phyloP scores from a whole-genome alignment of 2,113 vertebrate species.

The Pontoporia blainvillei region DNA sequence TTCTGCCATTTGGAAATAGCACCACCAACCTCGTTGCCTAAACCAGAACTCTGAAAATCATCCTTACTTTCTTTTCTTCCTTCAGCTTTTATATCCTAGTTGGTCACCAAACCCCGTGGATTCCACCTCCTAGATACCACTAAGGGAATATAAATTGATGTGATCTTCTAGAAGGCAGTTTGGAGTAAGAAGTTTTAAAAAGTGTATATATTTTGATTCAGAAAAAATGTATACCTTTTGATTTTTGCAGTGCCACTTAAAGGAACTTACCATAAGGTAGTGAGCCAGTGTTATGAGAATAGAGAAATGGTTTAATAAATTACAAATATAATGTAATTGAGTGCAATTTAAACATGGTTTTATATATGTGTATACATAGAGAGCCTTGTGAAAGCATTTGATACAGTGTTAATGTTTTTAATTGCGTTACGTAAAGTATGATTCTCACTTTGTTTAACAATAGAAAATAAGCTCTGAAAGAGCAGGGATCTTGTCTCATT shows the following conservation, averaged over 20 bases:
- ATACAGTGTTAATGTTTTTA: neutral
- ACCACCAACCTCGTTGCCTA: neutral
- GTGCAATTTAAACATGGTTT: neutral
- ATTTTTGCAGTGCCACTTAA: neutral
- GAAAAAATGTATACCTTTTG: neutral
- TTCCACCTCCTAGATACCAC: neutral
- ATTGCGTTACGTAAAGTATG: neutral
- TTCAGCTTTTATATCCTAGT: neutral
- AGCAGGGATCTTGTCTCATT: neutral
- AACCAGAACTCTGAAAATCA: neutral
- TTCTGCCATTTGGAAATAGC: neutral
- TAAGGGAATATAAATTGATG: neutral
- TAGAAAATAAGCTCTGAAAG: neutral
- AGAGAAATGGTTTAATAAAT: neutral
- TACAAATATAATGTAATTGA: neutral
- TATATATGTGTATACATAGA: neutral
- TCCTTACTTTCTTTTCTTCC: neutral
- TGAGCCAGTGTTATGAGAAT: neutral
- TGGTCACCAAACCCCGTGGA: neutral
- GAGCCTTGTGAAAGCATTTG: neutral
- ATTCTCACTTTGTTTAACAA: neutral
- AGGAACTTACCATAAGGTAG: neutral
- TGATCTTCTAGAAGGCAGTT: neutral
- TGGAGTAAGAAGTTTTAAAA: constrained; percentile 7
- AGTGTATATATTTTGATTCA: neutral